Base-by-base conservation (phyloP, 2,797 vertebrate genomes). In the Gymnothorax reevesii region DNA sequence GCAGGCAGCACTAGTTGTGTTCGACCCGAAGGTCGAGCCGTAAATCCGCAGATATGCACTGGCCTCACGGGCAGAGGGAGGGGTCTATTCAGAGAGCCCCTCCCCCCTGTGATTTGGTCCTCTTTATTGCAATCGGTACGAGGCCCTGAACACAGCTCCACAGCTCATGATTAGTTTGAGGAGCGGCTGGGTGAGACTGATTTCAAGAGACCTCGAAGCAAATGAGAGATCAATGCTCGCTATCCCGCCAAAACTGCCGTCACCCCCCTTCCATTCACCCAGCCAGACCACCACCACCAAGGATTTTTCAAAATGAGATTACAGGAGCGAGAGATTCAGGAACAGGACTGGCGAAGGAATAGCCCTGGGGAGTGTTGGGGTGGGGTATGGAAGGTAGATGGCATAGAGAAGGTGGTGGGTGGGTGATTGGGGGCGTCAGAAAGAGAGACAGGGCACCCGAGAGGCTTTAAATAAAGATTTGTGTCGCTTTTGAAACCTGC, bases 381-480 rank as follows among this genome's bases (percentile, higher is more conserved):
- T 10, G 69, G 69, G 25, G 69, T 2, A 9, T 7, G 64, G 20
- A 10, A 4, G n/a, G 64, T n/a, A 4, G 3, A 57, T 57, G 54
- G 75, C 42, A 52, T 4, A 9, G 54, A 9, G 62, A 25, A 54
- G 33, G 69, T 7, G 13, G 12, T 13, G n/a, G 15, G 49, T 2
- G 49, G 42, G 49, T 6, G 42, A 20, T 4, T 17, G 42, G 49
- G 15, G 49, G 4, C 71, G 84, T 57, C 3, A 0, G 8, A 87
- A 25, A 54, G 52, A 82, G 60, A 92, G 89, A 90, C 88, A 90
- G 89, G 75, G 87, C 86, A 82, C 86, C 86, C 86, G 87, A 94
- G 93, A 92, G 93, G 89, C 94, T 95, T 96, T 94, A 95, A 93
- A 96, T 95, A 95, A 94, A 94, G 95, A 97, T 97, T 95, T 95